Base-by-base conservation (phyloP, 37 sponge, comb jelly and placozoan genomes). In the Cladorhizidae sp. region DNA sequence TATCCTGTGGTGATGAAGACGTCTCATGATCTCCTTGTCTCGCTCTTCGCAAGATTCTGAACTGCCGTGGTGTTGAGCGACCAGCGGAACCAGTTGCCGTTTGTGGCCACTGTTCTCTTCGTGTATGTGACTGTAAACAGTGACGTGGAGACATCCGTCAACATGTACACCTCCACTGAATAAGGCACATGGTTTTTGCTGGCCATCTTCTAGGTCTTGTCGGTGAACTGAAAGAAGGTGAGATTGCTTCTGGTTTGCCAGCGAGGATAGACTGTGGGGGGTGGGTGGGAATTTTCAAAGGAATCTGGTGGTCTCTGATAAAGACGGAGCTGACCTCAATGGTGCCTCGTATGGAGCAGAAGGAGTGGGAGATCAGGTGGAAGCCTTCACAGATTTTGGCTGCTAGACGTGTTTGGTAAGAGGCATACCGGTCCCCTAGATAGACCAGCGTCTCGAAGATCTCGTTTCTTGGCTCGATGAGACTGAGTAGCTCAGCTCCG, bases 31-130 rank as follows among this genome's bases (percentile, higher is more conserved):
- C 21, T 26, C 70, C 21, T 33, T 2, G 43, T 17, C 49, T 73
- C 17, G 1, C 3, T 23, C 56, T 54, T 23, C 42, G 26, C 49
- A 17, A 54, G 40, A 0, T 74, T 37, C 23, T 20, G 15, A 2
- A 51, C 73, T 31, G 50, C 29, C 49, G 52, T 50, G 2, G 31
- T 58, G 64, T 78, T 72, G 21, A 71, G 54, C 20, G 72, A 78
- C 85, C 85, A 85, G 9, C 64, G 57, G 56, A 78, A 72, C 85
- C 85, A 85, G 54, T 68, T 77, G 15, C 61, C 71, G 15, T 49
- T 31, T 14, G 64, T 58, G 31, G 54, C 29, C 1, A 7, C 35
- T 22, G 26, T 0, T 26, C 29, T 38, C 69, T 72, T 72, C 37
- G 6, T 28, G 43, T 43, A 78, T 11, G 78, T 59, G n/a, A 43